phyloP scores from a whole-genome alignment of 2,113 vertebrate genomes.

The Okapia johnstoni region DNA sequence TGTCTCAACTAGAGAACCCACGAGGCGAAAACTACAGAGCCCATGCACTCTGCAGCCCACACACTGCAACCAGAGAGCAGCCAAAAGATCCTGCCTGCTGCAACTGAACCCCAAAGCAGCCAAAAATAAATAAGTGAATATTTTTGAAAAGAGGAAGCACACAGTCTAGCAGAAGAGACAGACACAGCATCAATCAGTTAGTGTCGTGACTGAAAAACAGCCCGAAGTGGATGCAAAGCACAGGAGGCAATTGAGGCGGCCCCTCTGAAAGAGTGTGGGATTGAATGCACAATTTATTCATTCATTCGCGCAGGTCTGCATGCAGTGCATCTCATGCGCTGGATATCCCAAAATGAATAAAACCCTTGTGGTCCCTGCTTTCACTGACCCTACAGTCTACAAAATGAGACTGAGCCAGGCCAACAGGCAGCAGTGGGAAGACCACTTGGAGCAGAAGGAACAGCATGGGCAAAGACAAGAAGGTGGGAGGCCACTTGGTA shows the following conservation, averaged over 20 bases:
- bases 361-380: not conserved
- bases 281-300: not conserved
- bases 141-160: not conserved
- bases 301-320: fast-evolving
- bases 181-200: fast-evolving
- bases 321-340: not conserved
- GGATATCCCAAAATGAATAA: not conserved
- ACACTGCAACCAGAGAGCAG: not conserved
- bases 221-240: not conserved
- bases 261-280: not conserved
- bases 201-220: not conserved
- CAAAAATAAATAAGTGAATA: not conserved
- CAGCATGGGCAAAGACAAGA: not conserved
- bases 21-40: fast-evolving
- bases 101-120: not conserved
- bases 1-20: not conserved
- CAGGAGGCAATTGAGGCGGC: not conserved
- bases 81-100: not conserved
- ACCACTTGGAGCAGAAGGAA: not conserved
- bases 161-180: not conserved
- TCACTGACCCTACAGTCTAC: not conserved
- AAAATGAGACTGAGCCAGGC: not conserved
- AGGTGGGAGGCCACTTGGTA: not conserved
- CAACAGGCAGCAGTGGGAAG: not conserved
- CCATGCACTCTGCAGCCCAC: not conserved